phyloP scores from a whole-genome alignment of 2,113 vertebrate species.

The Acrocephalus arundinaceus region DNA sequence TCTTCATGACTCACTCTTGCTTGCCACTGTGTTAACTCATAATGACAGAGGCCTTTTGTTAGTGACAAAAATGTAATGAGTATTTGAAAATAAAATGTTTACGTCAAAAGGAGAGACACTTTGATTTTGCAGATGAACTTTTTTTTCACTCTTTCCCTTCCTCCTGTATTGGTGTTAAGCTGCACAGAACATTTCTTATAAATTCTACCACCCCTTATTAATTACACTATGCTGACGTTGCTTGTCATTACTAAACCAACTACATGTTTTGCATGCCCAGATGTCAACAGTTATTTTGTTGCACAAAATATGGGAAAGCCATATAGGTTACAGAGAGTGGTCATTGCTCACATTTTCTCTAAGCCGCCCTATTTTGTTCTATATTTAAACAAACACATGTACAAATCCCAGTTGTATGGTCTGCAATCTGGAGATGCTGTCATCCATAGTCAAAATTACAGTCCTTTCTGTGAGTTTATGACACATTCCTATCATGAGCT shows the following conservation, averaged over 20 bases:
- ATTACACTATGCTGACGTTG: slow-evolving; percentile 69
- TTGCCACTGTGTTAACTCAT: slow-evolving; percentile 16
- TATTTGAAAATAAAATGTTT: slow-evolving; percentile 57
- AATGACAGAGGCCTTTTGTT: slow-evolving; percentile 62
- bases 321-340: neutral
- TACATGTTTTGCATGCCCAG: slow-evolving; percentile 46
- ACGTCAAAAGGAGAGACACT: slow-evolving; percentile 30
- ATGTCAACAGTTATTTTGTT: slow-evolving; percentile 72
- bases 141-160: neutral
- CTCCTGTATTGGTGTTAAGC: neutral
- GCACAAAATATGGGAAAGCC: slow-evolving; percentile 59
- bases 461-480: neutral
- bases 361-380: slow-evolving; percentile 27
- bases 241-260: slow-evolving; percentile 60
- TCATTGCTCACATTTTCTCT: slow-evolving; percentile 36
- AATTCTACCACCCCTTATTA: slow-evolving; percentile 70
- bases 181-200: slow-evolving; percentile 61
- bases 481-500: neutral
- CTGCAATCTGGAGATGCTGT: slow-evolving; percentile 29
- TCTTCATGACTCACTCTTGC: slow-evolving; percentile 33
- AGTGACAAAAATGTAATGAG: slow-evolving; percentile 20
- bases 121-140: slow-evolving; percentile 48
- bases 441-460: neutral
- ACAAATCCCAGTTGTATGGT: slow-evolving; percentile 2
- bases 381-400: slow-evolving; percentile 1